phyloP scores from a whole-genome alignment of 2,888 invertebrate species.

The Pachliopta kotzebuea region DNA sequence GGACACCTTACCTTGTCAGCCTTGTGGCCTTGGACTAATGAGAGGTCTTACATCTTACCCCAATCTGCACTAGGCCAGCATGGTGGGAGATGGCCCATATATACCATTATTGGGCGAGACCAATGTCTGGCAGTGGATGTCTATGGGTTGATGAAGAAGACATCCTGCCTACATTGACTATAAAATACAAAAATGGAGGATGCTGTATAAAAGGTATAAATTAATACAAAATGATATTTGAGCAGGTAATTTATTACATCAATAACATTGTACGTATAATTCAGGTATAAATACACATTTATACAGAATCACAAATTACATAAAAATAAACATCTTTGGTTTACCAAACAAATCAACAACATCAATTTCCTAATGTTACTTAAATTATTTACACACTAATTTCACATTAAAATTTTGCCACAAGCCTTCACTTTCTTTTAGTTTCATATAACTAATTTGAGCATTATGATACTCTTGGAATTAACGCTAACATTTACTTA shows the following conservation, averaged over 20 bases:
- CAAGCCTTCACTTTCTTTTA: conserved; percentile 67
- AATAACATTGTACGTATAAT: conserved; percentile 69
- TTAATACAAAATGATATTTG: conserved; percentile 47
- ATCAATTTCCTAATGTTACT: conserved; percentile 57
- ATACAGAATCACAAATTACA: conserved; percentile 64
- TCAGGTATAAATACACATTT: conserved; percentile 63
- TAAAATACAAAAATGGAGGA: no score
- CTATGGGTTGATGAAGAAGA: no score
- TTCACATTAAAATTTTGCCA: conserved; percentile 51
- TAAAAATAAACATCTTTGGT: conserved; percentile 78
- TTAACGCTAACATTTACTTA: conserved; percentile 6
- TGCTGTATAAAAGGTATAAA: conserved; percentile 33
- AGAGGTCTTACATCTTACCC: no score
- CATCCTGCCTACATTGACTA: no score
- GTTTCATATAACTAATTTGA: conserved; percentile 56
- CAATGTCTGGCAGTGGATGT: no score
- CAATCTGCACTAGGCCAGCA: no score
- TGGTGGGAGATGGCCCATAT: no score
- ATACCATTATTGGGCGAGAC: no score
- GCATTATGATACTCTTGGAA: conserved; percentile 36
- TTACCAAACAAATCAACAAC: conserved; percentile 70
- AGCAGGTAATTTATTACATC: conserved; percentile 76
- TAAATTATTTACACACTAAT: conserved; percentile 42
- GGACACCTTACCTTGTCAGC: no score
- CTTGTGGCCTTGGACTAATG: no score